These are phyloP conservation scores for Glaucidium brasilianum DNA, from an alignment of 2,113 vertebrate species.

Conservation along the genomic window DNA sequence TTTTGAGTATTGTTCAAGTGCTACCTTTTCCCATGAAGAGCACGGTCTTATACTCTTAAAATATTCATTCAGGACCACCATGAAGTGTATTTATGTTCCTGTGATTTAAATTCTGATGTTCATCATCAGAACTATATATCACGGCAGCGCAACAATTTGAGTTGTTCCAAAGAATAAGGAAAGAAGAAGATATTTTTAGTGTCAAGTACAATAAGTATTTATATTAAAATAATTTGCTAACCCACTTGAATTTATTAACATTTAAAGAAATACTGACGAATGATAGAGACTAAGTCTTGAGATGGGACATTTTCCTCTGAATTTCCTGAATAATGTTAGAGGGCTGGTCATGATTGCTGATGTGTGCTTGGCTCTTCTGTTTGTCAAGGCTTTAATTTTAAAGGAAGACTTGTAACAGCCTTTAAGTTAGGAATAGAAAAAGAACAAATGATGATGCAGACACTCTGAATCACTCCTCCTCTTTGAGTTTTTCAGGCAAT, in stretches of 20 bases:
- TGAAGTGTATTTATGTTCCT: neutral
- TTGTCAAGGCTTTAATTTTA: neutral
- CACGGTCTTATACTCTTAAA: neutral
- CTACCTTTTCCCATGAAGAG: neutral
- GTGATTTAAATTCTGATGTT: neutral
- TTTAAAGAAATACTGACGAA: neutral
- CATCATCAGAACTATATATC: neutral
- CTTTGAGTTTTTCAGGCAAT: neutral
- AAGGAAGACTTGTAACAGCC: neutral
- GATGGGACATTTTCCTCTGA: neutral
- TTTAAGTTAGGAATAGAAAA: neutral
- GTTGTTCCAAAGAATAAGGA: neutral
- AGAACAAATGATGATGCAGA: neutral
- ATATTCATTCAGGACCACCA: neutral
- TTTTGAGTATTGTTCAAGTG: neutral
- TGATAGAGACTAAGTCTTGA: neutral
- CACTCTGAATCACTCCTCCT: neutral
- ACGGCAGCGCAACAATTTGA: neutral
- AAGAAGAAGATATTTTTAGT: neutral
- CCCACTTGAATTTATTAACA: neutral
- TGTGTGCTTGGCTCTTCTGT: neutral
- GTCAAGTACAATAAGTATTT: neutral
- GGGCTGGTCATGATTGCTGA: neutral
- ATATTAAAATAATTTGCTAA: neutral
- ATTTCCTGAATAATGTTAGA: neutral